Evolutionary conservation across 2,888 invertebrate genomes (phyloP).

Genomic region (Balanococcus diminutus): DNA sequence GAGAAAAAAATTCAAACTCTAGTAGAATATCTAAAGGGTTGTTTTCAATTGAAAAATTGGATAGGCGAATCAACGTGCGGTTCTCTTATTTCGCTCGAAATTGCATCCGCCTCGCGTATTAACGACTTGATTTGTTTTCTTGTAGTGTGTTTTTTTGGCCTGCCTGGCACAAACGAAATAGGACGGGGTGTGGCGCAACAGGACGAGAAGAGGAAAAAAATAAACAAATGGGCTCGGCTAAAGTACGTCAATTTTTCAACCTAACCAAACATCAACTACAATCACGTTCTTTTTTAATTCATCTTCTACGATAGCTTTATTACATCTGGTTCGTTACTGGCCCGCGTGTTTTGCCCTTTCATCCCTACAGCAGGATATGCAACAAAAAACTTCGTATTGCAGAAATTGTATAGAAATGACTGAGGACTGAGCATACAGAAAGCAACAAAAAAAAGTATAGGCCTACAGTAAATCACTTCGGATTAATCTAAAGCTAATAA

Average conservation of each 20-base stretch:
- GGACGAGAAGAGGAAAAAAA: background rate
- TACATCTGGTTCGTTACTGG: constrained; percentile 12
- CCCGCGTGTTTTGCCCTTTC: background rate
- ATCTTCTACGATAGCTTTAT: constrained; percentile 35
- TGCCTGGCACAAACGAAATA: background rate
- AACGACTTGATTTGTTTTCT: constrained; percentile 28
- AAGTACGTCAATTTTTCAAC: constrained; percentile 22
- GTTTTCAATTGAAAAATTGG: constrained; percentile 25
- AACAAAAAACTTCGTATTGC: too few relatives aligned
- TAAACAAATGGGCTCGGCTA: constrained; percentile 7
- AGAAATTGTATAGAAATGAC: too few relatives aligned
- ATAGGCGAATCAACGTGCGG: constrained; percentile 26
- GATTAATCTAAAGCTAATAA: too few relatives aligned
- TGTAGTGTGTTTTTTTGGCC: background rate
- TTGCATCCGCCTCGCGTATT: constrained; percentile 9
- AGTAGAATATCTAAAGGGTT: constrained; percentile 12
- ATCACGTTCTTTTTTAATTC: constrained; percentile 32
- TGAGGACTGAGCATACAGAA: too few relatives aligned
- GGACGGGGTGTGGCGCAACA: background rate
- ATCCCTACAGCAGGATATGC: too few relatives aligned
- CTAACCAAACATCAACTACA: constrained; percentile 17
- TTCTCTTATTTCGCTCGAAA: constrained; percentile 10
- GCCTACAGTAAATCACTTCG: too few relatives aligned
- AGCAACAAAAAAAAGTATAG: too few relatives aligned
- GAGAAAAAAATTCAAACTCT: background rate